Evolutionary conservation across 30 jellyfish, hydroid and myxozoan species (phyloP).

Genomic region (Nemopilema nomurai): DNA sequence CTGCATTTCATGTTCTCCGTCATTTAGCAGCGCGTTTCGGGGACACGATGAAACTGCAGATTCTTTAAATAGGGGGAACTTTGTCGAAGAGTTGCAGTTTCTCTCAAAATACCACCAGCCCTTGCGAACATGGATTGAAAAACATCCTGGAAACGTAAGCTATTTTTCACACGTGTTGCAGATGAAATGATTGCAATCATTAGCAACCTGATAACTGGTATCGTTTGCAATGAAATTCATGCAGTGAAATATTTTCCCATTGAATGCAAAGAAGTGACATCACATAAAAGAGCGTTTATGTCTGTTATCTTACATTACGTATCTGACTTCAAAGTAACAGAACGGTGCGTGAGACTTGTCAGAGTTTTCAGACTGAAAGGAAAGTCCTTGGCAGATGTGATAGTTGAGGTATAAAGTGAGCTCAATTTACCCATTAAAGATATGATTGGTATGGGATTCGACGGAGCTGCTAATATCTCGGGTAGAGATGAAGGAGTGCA

Average conservation of each 20-base stretch:
- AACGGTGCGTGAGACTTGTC: slow-evolving; percentile 34
- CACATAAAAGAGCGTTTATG: slow-evolving; percentile 30
- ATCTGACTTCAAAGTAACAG: slow-evolving; percentile 6
- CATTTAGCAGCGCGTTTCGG: too few species aligned
- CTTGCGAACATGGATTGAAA: too few species aligned
- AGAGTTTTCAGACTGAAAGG: slow-evolving; percentile 23
- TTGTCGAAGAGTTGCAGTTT: too few species aligned
- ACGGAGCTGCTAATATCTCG: slow-evolving; percentile 44
- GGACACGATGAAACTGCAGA: too few species aligned
- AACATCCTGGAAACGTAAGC: too few species aligned
- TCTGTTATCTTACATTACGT: slow-evolving; percentile 31
- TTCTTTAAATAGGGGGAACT: too few species aligned
- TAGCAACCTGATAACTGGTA: too few species aligned
- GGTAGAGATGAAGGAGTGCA: slow-evolving; percentile 19
- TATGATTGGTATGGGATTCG: slow-evolving; percentile 39
- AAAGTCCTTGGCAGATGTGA: slow-evolving; percentile 14
- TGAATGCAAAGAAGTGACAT: slow-evolving; percentile 26
- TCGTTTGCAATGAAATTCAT: too few species aligned
- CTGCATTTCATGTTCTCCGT: too few species aligned
- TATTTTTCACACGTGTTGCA: too few species aligned
- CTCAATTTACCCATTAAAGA: slow-evolving; percentile 7
- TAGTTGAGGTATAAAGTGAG: slow-evolving; percentile 1
- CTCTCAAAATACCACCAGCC: too few species aligned
- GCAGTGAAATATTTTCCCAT: neutral
- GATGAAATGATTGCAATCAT: too few species aligned